Evolutionary conservation across 2,113 vertebrate species (phyloP).

Genomic region (Uria aalge): DNA sequence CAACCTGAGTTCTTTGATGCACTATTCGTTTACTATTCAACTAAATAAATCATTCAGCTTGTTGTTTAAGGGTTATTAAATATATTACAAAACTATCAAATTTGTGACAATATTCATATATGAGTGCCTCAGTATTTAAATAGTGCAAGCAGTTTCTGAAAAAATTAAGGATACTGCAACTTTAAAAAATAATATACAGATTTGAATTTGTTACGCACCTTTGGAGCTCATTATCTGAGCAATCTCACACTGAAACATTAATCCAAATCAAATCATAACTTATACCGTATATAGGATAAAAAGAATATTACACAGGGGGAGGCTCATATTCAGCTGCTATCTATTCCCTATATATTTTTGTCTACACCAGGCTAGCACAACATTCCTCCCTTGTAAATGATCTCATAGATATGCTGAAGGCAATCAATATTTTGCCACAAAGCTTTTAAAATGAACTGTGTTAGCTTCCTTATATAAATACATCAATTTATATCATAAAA

Average conservation of each 20-base stretch:
- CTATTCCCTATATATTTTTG: not conserved
- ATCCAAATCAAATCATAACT: slow-evolving; percentile 26
- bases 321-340: slow-evolving; percentile 32
- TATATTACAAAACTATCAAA: not conserved
- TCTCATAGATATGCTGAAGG: not conserved
- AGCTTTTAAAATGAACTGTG: not conserved
- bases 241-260: slow-evolving; percentile 37
- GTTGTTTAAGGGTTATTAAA: not conserved
- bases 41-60: not conserved
- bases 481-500: not conserved
- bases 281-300: slow-evolving; percentile 81
- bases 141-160: not conserved
- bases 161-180: slow-evolving; percentile 74
- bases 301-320: slow-evolving; percentile 79
- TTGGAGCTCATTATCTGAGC: slow-evolving; percentile 30
- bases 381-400: slow-evolving; percentile 25
- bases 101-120: not conserved
- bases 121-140: not conserved
- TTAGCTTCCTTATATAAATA: not conserved
- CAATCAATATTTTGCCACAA: slow-evolving; percentile 7
- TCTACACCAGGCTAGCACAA: not conserved
- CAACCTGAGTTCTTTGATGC: not conserved
- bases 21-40: not conserved
- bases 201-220: slow-evolving; percentile 29
- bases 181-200: slow-evolving; percentile 66